These are phyloP conservation scores for Miichthys miiuy DNA, from an alignment of 2,797 vertebrate genomes.

Conservation along the genomic window DNA sequence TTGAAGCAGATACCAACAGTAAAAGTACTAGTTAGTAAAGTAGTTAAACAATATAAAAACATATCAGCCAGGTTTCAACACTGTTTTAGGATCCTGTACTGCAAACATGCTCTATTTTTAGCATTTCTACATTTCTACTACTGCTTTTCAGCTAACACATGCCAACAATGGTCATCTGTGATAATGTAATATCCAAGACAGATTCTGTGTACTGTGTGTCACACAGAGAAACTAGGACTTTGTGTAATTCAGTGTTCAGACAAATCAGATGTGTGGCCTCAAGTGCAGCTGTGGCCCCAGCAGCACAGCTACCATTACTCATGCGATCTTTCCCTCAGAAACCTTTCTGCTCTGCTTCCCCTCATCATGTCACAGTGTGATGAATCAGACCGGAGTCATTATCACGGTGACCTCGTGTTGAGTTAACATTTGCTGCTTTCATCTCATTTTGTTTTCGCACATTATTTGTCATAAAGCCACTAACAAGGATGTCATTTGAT, in stretches of 20 bases:
- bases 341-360: conserved; percentile 57
- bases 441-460: conserved; percentile 29
- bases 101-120: background rate
- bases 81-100: background rate
- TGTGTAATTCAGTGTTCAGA: conserved; percentile 39
- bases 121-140: background rate
- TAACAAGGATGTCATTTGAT: conserved; percentile 19
- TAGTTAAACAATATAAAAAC: background rate
- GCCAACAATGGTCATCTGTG: background rate
- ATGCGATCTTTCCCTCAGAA: conserved; percentile 59
- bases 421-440: conserved; percentile 28
- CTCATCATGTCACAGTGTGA: conserved; percentile 52
- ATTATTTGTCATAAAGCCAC: conserved; percentile 16
- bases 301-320: conserved; percentile 56
- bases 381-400: conserved; percentile 49
- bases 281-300: conserved; percentile 41
- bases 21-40: background rate
- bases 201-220: background rate
- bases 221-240: conserved; percentile 18
- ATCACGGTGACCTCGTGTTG: conserved; percentile 20
- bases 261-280: conserved; percentile 55
- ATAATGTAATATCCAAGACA: background rate
- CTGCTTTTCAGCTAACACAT: background rate
- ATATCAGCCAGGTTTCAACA: background rate
- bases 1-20: background rate